Percentiles rank a stretch among this genome's conserved stretches.
Evolutionary conservation across 2,113 vertebrate species (phyloP).

Genomic region (Cyanoramphus novaezelandiae): DNA sequence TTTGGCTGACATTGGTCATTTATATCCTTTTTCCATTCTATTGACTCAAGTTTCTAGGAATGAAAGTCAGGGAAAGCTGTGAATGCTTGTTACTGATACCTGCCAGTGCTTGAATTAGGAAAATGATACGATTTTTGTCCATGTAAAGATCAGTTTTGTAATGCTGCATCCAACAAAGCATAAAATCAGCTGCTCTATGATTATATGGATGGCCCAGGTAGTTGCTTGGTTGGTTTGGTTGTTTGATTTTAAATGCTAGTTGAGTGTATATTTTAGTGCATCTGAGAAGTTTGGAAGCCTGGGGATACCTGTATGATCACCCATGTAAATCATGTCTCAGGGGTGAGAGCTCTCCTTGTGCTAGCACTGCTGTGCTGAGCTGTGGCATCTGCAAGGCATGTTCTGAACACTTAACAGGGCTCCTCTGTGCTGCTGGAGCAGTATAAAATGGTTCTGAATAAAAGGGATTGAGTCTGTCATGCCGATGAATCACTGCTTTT

Average conservation of each 20-base stretch:
- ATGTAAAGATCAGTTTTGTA: not conserved
- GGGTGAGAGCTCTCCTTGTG: not conserved
- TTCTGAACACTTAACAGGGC: not conserved
- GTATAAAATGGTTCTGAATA: not conserved
- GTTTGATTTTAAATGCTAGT: not conserved
- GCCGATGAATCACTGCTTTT: not conserved
- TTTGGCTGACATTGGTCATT: not conserved
- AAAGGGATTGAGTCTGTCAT: not conserved
- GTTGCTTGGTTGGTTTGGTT: not conserved
- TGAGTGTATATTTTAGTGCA: not conserved
- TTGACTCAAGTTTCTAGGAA: not conserved
- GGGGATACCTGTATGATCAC: not conserved
- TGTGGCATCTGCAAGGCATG: not conserved
- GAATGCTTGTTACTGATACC: not conserved
- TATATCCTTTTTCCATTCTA: not conserved
- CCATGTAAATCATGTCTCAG: not conserved
- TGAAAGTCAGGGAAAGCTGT: not conserved
- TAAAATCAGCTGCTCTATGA: not conserved
- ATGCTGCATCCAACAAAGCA: not conserved
- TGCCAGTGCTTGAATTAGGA: not conserved
- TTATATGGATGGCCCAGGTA: not conserved
- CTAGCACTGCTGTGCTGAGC: not conserved
- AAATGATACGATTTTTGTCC: not conserved
- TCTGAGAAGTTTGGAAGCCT: not conserved
- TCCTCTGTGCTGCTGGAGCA: not conserved